Evolutionary conservation across 2,888 invertebrate genomes (phyloP).

Genomic region (Drosophila putrida): DNA sequence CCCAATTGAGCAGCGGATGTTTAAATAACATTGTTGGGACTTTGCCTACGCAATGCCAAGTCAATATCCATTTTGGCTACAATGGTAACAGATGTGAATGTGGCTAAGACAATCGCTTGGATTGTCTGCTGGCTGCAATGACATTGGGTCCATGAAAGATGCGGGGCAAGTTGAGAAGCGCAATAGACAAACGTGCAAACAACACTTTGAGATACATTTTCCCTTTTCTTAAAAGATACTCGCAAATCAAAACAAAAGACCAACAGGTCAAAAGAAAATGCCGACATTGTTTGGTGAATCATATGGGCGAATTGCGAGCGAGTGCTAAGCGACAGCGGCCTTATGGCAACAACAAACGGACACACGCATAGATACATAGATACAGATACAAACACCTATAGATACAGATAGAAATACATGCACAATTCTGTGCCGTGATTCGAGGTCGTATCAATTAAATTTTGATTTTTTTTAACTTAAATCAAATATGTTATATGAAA

Average conservation of each 20-base stretch:
- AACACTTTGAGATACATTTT: slow-evolving; percentile 23
- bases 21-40: slow-evolving; percentile 40
- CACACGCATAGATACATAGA: slow-evolving; percentile 20
- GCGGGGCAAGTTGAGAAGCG: slow-evolving; percentile 17
- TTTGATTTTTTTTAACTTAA: slow-evolving; percentile 23
- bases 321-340: slow-evolving; percentile 30
- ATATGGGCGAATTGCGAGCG: slow-evolving; percentile 39
- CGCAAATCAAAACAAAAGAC: slow-evolving; percentile 39
- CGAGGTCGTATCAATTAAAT: slow-evolving; percentile 68
- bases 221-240: neutral
- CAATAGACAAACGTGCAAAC: slow-evolving; percentile 28
- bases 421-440: slow-evolving; percentile 21
- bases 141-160: slow-evolving; percentile 33
- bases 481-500: slow-evolving; percentile 21
- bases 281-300: slow-evolving; percentile 62
- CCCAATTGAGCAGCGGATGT: slow-evolving; percentile 42
- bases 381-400: slow-evolving; percentile 3
- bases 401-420: slow-evolving; percentile 7
- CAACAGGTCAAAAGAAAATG: slow-evolving; percentile 53
- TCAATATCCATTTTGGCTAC: slow-evolving; percentile 33
- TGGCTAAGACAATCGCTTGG: slow-evolving; percentile 36
- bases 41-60: slow-evolving; percentile 47
- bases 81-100: slow-evolving; percentile 6
- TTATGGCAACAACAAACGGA: slow-evolving; percentile 16
- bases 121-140: slow-evolving; percentile 26